Evolutionary conservation across 1,140 invertebrate genomes (phyloP).

Genomic region (Homarus americanus): DNA sequence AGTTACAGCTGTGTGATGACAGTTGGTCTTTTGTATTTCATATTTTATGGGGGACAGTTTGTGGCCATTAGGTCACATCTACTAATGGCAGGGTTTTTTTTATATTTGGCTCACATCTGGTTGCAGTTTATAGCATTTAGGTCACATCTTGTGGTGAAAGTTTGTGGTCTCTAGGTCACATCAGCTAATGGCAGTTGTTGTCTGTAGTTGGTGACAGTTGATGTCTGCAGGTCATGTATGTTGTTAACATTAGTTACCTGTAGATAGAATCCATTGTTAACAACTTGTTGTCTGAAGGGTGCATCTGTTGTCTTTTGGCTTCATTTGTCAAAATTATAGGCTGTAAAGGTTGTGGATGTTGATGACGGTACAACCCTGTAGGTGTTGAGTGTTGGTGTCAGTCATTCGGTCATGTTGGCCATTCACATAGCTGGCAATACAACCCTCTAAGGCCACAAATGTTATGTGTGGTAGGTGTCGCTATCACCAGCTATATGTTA

Average conservation of each 20-base stretch:
- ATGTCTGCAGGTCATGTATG: not conserved
- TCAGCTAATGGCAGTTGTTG: not conserved
- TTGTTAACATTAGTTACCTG: constrained; percentile 11
- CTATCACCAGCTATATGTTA: constrained; percentile 2
- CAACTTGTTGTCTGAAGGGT: not conserved
- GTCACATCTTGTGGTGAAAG: not conserved
- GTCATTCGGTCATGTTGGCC: not conserved
- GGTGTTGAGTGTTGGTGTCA: not conserved
- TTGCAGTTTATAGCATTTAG: not conserved
- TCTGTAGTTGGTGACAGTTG: not conserved
- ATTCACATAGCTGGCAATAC: not conserved
- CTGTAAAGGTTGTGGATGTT: not conserved
- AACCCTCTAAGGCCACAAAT: not conserved
- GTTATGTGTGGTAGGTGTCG: not conserved
- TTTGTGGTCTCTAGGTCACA: not conserved
- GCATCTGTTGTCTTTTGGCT: not conserved
- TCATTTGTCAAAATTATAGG: not conserved
- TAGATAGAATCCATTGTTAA: not conserved
- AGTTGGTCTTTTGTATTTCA: no score
- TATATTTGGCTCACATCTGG: not conserved
- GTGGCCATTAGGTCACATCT: no score
- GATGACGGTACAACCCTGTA: not conserved
- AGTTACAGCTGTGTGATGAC: no score
- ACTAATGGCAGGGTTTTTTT: not conserved
- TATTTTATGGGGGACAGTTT: no score